Evolutionary conservation across 2,113 vertebrate species (phyloP), one percentile per base, ranked within the genome.

Genomic region (Macrotus californicus): DNA sequence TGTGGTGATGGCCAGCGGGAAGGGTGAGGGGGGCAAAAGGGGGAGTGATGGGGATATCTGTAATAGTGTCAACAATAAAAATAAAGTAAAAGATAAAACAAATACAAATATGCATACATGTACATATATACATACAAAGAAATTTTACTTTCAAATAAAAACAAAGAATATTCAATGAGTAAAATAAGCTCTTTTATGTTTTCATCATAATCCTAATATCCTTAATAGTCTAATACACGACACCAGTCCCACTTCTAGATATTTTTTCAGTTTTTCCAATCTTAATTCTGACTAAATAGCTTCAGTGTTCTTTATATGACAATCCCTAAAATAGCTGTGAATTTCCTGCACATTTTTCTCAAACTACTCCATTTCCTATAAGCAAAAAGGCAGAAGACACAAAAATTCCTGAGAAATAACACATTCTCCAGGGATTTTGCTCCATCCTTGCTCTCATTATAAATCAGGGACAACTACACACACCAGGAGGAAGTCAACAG

Each of bases 391-490:
- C 36, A 88, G 48, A 90, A n/a, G 29, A 67, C 14, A 67, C 3
- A 91, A 89, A 95, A 80, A 66, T 86, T 91, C 50, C 83, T 67
- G 67, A 95, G 89, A 93, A 80, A 91, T 36, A 48, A 88, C 29
- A 72, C 36, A 41, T 4, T 72, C 73, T 67, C 79, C 19, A 89
- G 64, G 52, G 26, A 75, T 14, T 43, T 21, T 7, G 9, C 41
- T 91, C 73, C 39, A 52, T 46, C 66, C 46, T 46, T 39, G 18
- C 50, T 81, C 46, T 84, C 52, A 31, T 24, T 3, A 48, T 4
- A 87, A 54, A 82, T 29, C 50, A 87, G 26, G 26, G 48, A 69
- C 67, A 86, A 54, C 34, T 50, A 59, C 34, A 77, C 34, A 72
- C 1, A 67, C 54, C 14, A 39, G 19, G 1, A 92, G 36, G 34